phyloP scores from a whole-genome alignment of 2,888 invertebrate genomes.

The Thera obeliscata region DNA sequence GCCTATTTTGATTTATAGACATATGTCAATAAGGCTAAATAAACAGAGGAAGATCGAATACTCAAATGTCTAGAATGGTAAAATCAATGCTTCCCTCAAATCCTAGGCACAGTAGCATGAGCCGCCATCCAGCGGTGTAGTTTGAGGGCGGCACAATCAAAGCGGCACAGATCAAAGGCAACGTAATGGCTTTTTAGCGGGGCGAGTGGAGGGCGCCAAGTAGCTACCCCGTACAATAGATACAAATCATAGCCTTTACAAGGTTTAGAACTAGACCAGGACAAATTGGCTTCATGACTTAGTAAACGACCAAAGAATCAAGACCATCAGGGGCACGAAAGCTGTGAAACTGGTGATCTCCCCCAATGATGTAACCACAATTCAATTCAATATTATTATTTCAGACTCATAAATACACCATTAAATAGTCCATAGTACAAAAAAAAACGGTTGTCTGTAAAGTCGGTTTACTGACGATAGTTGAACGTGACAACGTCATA shows the following conservation, averaged over 20 bases:
- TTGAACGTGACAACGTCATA: too few species aligned
- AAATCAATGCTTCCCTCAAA: slow-evolving; percentile 13
- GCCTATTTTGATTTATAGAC: background rate
- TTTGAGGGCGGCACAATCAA: slow-evolving; percentile 72
- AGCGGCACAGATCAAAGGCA: slow-evolving; percentile 76
- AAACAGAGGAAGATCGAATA: background rate
- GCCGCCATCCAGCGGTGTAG: slow-evolving; percentile 56
- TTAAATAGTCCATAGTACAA: too few species aligned
- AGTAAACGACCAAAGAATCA: too few species aligned
- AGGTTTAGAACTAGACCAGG: slow-evolving; percentile 4
- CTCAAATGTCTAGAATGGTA: background rate
- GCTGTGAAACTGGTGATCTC: too few species aligned
- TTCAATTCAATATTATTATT: too few species aligned
- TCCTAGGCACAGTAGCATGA: slow-evolving; percentile 5
- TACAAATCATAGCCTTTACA: slow-evolving; percentile 2
- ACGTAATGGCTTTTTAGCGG: slow-evolving; percentile 77
- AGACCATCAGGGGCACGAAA: too few species aligned
- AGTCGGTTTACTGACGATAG: too few species aligned
- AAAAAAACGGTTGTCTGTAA: too few species aligned
- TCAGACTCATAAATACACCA: too few species aligned
- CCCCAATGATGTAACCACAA: too few species aligned
- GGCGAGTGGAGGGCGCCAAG: slow-evolving; percentile 58
- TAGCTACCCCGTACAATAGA: slow-evolving; percentile 51
- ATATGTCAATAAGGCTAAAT: slow-evolving; percentile 1
- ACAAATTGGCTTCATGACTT: background rate